A percentile compares a stretch with the other conserved stretches of the same genome.
Conservation (phyloP, 2,888 invertebrate species). For the Muscina levida region DNA sequence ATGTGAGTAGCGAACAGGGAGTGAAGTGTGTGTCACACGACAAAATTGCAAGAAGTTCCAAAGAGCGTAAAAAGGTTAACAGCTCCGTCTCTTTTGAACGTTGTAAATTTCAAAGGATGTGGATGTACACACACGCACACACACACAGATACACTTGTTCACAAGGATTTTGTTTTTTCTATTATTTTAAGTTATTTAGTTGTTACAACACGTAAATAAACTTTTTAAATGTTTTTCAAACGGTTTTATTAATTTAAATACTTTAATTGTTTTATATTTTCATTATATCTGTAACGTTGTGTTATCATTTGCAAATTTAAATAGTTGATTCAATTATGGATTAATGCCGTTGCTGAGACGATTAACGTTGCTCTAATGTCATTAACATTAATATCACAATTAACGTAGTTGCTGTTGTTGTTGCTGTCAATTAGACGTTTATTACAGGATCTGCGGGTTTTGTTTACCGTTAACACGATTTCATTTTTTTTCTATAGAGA, state of each 20-base stretch:
- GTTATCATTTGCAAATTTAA: not conserved
- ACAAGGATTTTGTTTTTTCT: no score
- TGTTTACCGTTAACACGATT: slow-evolving; percentile 19
- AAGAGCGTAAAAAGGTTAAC: not conserved
- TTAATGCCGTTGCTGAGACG: not conserved
- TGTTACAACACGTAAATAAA: no score
- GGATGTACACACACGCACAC: not conserved
- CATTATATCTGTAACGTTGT: not conserved
- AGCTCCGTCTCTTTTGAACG: not conserved
- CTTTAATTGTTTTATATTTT: not conserved
- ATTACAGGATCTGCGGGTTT: slow-evolving; percentile 53
- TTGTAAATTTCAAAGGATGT: not conserved
- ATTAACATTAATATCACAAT: not conserved
- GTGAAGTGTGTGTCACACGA: not conserved
- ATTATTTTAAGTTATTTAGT: no score
- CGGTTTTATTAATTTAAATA: no score
- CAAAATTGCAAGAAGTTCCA: not conserved
- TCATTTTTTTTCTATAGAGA: slow-evolving; percentile 21
- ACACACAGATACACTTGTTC: no score
- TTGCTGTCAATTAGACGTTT: slow-evolving; percentile 51
- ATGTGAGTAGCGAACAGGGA: not conserved
- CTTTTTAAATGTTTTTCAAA: no score
- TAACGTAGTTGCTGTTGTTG: slow-evolving; percentile 19
- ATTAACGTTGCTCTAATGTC: slow-evolving; percentile 6
- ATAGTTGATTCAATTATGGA: no score